Conservation (phyloP, 2,888 invertebrate species). For the Nomada hirtipes region DNA sequence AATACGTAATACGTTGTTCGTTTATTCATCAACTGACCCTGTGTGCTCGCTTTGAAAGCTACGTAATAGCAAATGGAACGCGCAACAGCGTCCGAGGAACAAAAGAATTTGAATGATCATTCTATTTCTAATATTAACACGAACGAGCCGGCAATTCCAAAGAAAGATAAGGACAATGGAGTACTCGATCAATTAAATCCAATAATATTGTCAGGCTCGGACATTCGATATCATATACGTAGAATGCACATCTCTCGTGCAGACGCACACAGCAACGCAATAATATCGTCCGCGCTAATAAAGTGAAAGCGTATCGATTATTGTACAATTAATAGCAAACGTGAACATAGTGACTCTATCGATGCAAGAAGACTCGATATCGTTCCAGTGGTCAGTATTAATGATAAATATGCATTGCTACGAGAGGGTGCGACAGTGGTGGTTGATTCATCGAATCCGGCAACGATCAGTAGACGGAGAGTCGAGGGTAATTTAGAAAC, state of each 20-base stretch:
- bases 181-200: neutral
- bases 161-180: no score
- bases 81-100: no score
- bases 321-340: neutral
- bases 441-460: conserved; percentile 60
- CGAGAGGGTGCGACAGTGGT: neutral
- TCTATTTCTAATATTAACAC: no score
- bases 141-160: no score
- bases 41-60: no score
- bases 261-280: neutral
- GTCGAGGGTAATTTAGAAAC: conserved; percentile 59
- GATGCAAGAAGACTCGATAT: neutral
- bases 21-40: no score
- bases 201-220: no score
- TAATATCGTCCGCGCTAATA: neutral
- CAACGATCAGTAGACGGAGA: conserved; percentile 26
- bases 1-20: no score
- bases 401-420: conserved; percentile 27
- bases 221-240: no score
- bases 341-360: neutral
- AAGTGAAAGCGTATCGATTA: neutral
- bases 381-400: conserved; percentile 12
- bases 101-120: no score
- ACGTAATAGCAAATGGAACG: no score
- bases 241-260: no score